Percentiles rank a stretch among this genome's conserved stretches.
Evolutionary conservation across 2,888 invertebrate genomes (phyloP).

Genomic region (Mimachlamys varia): DNA sequence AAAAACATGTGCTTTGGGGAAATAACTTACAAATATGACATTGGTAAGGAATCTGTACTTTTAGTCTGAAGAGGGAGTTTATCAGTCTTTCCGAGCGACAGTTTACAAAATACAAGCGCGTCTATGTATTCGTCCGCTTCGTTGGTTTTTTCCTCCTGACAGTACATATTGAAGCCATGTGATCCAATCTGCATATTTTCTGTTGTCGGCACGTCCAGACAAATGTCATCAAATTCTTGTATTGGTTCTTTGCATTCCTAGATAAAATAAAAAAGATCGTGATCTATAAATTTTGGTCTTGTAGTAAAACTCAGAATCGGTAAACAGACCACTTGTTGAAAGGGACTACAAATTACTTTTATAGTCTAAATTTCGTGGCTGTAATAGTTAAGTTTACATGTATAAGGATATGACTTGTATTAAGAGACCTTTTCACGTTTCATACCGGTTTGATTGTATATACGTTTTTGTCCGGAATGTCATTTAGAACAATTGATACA

Average conservation of each 20-base stretch:
- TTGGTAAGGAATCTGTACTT: neutral
- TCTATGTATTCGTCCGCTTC: neutral
- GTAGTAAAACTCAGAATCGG: too few relatives aligned
- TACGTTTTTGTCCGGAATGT: too few relatives aligned
- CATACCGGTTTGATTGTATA: too few relatives aligned
- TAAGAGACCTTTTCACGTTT: too few relatives aligned
- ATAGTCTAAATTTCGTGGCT: too few relatives aligned
- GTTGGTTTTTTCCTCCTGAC: neutral
- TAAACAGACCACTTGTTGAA: too few relatives aligned
- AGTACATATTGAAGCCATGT: neutral
- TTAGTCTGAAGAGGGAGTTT: neutral
- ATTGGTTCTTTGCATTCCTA: neutral
- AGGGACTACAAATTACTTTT: too few relatives aligned
- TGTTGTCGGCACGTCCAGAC: neutral
- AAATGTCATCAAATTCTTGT: neutral
- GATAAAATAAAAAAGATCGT: neutral
- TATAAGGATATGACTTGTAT: too few relatives aligned
- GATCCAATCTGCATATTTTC: neutral
- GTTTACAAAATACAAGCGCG: neutral
- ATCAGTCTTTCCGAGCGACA: neutral
- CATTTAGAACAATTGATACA: too few relatives aligned
- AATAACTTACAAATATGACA: neutral
- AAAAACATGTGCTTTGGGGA: neutral
- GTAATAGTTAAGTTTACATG: too few relatives aligned
- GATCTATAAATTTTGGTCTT: too few relatives aligned